Evolutionary conservation across 1,140 invertebrate species (phyloP), one percentile per base, ranked within the genome.

Genomic region (Oryctes rhinoceros): DNA sequence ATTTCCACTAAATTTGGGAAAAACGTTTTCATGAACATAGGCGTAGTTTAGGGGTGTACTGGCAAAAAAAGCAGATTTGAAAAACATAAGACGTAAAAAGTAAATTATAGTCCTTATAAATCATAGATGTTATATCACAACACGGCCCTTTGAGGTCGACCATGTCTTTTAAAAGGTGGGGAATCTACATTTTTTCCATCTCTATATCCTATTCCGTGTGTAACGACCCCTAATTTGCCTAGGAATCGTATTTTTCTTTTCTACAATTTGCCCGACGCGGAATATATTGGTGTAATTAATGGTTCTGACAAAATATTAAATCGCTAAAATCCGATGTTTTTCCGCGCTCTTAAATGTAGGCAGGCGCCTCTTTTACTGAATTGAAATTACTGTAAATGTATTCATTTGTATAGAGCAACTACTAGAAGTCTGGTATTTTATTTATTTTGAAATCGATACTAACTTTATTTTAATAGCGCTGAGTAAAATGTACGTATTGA

Each of bases 181-280:
- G 39, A 44, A 44, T 44, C 39, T 44, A 44, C 65, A 11, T 67
- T 67, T 24, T 67, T 35, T 67, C 65, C 65, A 67, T 30, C 13
- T 20, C 65, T 35, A 67, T 15, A 13, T 20, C 65, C 65, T 67
- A 67, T 67, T 67, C 39, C 53, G 53, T 62, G 53, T 62, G 39
- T 62, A 62, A 67, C 30, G 20, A 10, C 20, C 30, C 65, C 65
- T 67, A 30, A 67, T 67, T 67, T 67, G 65, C 65, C 18, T 67
- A 67, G 18, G 65, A 67, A 67, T 67, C 20, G 10, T 24, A 67
- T 67, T 67, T 67, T 67, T 67, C 65, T 18, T 67, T 67, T 67
- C 65, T 24, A 67, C 65, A 67, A 67, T 67, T 67, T 67, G 18
- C 18, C 65, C 13, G 11, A 7, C 13, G 11, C 18, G 18, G n/a